Conservation (phyloP, 2,888 invertebrate species). For the Pterostichus madidus region DNA sequence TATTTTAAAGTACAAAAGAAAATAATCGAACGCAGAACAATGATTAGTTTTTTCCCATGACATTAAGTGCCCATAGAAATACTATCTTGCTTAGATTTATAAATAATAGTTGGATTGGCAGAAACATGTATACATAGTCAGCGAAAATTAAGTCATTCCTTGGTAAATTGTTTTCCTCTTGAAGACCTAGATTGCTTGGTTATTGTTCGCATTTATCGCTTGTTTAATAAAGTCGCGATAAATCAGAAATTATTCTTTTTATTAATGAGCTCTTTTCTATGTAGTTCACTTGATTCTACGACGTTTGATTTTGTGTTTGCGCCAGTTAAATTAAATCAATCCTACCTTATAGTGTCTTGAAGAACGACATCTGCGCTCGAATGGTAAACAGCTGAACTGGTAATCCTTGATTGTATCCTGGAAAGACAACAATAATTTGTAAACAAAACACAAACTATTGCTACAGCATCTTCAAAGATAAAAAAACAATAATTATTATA, state of each 20-base stretch:
- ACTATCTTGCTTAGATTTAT: not conserved
- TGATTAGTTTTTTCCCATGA: slow-evolving; percentile 16
- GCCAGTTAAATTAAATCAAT: not conserved
- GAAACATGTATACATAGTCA: slow-evolving; percentile 14
- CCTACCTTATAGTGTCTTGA: slow-evolving; percentile 44
- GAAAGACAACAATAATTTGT: not conserved
- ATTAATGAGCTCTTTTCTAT: slow-evolving; percentile 28
- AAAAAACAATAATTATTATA: no score
- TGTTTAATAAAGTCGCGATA: slow-evolving; percentile 4
- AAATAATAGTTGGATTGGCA: slow-evolving; percentile 18
- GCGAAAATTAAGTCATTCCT: slow-evolving; percentile 16
- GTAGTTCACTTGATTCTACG: not conserved
- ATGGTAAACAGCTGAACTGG: slow-evolving; percentile 25
- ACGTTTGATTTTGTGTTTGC: not conserved
- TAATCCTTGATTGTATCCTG: slow-evolving; percentile 47
- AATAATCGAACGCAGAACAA: not conserved
- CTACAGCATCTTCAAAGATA: no score
- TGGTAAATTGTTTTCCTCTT: slow-evolving; percentile 15
- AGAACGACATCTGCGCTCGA: slow-evolving; percentile 9
- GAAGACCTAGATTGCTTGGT: not conserved
- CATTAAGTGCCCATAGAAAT: not conserved
- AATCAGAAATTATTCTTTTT: slow-evolving; percentile 24
- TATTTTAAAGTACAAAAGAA: not conserved
- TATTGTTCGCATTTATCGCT: slow-evolving; percentile 21
- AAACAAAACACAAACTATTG: no score